Base-by-base conservation (phyloP, 2,888 invertebrate species). In the Eurytoma adleriae region DNA sequence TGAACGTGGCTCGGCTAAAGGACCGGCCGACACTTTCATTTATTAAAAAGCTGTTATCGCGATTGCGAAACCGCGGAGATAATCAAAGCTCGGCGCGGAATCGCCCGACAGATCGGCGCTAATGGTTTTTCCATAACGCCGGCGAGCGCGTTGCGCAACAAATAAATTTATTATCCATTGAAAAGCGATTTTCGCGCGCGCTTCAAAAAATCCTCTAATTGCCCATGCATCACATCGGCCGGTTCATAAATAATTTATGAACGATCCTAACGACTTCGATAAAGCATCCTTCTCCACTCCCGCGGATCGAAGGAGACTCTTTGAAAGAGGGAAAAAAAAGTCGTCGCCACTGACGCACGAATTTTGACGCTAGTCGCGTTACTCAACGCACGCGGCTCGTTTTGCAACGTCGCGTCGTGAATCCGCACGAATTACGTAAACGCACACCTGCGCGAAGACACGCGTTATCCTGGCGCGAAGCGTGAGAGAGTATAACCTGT, bases 231-330 rank as follows among this genome's bases (percentile, higher is more conserved):
- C 62, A 50, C 24, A 14, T 48, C 18, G 61, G 52, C 24, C 71
- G 61, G n/a, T 10, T 62, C 56, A 74, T 74, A 74, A 66, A 74
- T 74, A 24, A 74, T 66, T 64, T 56, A 74, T 74, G 64, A 74
- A 62, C n/a, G 24, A 30, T n/a, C 30, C 30, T 50, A 68, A 52
- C 72, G 27, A 66, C 73, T 66, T 56, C 30, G 48, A 66, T 66
- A 74, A 74, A 74, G 52, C 24, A 56, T 61, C 54, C 12, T 4
- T 20, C 54, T 64, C 64, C 54, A 5, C 20, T 24, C 7, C 62
- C 12, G 40, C 16, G 13, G 14, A 27, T 64, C 40, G 30, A 30
- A 54, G 16, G 54, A 54, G n/a, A 16, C 54, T 40, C 10, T 40
- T 40, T 40, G 54, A 54, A 54, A 3, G 50, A 50, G 5, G 16